These are phyloP conservation scores for Pristionchus fissidentatus DNA, from an alignment of 2,888 invertebrate genomes.

Conservation along the genomic window DNA sequence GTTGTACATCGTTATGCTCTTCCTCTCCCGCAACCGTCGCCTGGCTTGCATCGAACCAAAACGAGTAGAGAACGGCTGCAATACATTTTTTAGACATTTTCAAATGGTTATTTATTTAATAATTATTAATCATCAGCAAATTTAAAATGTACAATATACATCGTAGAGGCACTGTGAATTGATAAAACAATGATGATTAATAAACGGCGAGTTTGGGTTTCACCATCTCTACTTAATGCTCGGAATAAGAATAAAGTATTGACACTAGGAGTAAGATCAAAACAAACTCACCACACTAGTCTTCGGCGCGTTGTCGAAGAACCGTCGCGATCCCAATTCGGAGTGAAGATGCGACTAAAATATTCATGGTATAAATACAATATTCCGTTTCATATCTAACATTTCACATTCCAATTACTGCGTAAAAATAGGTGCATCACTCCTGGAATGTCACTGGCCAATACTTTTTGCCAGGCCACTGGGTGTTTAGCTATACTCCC, in stretches of 20 bases:
- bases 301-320: conserved; percentile 27
- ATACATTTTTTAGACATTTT: too few species aligned
- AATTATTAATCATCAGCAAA: too few species aligned
- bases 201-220: not conserved
- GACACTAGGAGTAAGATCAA: not conserved
- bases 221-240: not conserved
- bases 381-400: not conserved
- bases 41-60: not conserved
- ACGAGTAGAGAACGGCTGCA: not conserved
- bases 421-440: too few species aligned
- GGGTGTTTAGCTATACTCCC: too few species aligned
- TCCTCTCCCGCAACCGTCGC: not conserved
- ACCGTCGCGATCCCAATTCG: not conserved
- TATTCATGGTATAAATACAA: not conserved
- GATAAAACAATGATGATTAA: too few species aligned
- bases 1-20: not conserved
- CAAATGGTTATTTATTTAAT: too few species aligned
- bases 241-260: too few species aligned
- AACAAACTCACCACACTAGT: conserved; percentile 4
- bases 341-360: not conserved
- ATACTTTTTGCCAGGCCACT: too few species aligned
- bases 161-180: too few species aligned
- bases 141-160: too few species aligned
- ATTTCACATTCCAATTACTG: not conserved
- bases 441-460: too few species aligned